phyloP scores from a whole-genome alignment of 2,113 vertebrate species.

The Cyphomyrus discorhynchus region DNA sequence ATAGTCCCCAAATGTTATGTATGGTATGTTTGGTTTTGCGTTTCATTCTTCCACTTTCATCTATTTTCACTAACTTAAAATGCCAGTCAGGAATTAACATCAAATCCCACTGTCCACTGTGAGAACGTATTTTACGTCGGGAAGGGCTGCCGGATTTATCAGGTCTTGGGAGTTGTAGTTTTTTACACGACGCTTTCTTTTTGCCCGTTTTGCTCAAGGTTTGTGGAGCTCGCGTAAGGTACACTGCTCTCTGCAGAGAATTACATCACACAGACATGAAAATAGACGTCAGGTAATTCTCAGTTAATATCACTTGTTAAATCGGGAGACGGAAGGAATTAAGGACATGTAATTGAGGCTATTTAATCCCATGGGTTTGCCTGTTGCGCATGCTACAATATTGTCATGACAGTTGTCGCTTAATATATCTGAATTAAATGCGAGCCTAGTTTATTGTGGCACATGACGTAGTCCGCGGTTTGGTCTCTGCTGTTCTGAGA shows the following conservation, averaged over 20 bases:
- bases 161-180: constrained; percentile 53
- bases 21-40: not conserved
- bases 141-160: not conserved
- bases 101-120: constrained; percentile 39
- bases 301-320: not conserved
- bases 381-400: constrained; percentile 34
- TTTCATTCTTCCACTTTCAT: not conserved
- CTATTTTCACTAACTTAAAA: not conserved
- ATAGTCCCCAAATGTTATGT: not conserved
- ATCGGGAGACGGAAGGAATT: not conserved
- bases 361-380: constrained; percentile 24
- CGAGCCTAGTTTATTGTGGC: not conserved
- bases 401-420: constrained; percentile 21
- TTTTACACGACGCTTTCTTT: constrained; percentile 34
- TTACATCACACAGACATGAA: constrained; percentile 57
- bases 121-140: accelerated
- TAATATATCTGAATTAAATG: constrained; percentile 14
- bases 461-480: constrained; percentile 19
- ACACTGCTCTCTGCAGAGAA: constrained; percentile 55
- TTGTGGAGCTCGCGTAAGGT: constrained; percentile 31
- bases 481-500: not conserved
- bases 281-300: constrained; percentile 60
- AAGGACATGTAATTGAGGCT: not conserved
- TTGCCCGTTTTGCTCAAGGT: constrained; percentile 26
- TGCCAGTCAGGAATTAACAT: constrained; percentile 5